Base-by-base conservation (phyloP, 2,113 vertebrate genomes). In the Leucoraja erinaceus region DNA sequence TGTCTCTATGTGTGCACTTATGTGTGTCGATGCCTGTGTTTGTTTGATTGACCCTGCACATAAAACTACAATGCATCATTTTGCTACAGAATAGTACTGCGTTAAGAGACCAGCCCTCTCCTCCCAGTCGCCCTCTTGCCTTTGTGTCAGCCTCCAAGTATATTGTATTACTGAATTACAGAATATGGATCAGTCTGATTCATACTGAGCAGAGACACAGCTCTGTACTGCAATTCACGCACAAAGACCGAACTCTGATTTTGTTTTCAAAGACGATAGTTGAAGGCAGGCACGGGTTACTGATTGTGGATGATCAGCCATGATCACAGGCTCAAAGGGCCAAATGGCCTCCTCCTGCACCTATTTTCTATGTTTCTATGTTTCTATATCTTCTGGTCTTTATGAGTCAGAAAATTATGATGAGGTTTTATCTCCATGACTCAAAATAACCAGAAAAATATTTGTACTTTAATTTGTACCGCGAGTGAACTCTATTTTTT, bases 371-470 rank as follows among this genome's bases (percentile, higher is more conserved):
- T 47, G 3, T 47, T 47, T 47, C 38, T 47, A 47, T 47, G 38
- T 47, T 47, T 47, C 38, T 47, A 47, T 88, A 88, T 66, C 6
- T 72, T 91, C 38, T 91, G 33, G 66, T 91, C 68, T 54, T 25
- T 54, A 70, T 91, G 90, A 91, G 90, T 91, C 90, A 91, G 31
- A 91, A 70, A 91, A 28, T 28, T 91, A 54, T 3, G 68, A 54
- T 72, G 83, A 91, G 66, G 68, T 91, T 91, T 91, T 47, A 90
- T 90, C 61, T 90, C 86, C 12, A 63, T 91, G 90, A 90, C 33
- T 72, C 66, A 91, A 91, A 72, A 54, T 91, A 70, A 72, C 90
- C 90, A 72, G 90, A 91, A 91, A 88, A 91, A 70, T 74, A 91
- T 91, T 91, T 47, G 38, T 70, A 91, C 33, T 74, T 16, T 22